A percentile compares a stretch with the other conserved stretches of the same genome.
Conservation (phyloP, 2,888 invertebrate species). For the Scotopteryx bipunctaria region DNA sequence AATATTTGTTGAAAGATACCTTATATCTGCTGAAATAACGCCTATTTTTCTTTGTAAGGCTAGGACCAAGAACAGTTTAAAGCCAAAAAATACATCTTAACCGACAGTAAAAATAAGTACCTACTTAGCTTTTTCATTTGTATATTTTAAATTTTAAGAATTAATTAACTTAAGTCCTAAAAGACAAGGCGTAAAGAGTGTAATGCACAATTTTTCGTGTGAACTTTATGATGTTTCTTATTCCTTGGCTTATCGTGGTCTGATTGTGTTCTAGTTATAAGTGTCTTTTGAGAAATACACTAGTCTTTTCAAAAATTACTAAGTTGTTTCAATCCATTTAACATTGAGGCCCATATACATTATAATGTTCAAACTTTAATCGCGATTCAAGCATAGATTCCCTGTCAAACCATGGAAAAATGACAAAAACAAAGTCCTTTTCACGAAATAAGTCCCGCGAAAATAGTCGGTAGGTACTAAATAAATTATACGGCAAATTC, state of each 20-base stretch:
- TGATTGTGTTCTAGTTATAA: constrained; percentile 40
- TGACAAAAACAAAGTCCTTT: too few relatives aligned
- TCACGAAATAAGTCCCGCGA: too few relatives aligned
- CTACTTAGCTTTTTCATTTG: not conserved
- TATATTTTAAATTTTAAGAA: not conserved
- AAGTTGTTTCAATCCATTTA: constrained; percentile 32
- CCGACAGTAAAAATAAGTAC: not conserved
- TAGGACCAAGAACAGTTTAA: too few relatives aligned
- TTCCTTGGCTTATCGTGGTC: constrained; percentile 41
- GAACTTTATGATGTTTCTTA: constrained; percentile 40
- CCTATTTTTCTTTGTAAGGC: not conserved
- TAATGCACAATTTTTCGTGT: constrained; percentile 45
- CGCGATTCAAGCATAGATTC: too few relatives aligned
- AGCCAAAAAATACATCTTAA: too few relatives aligned
- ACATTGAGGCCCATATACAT: too few relatives aligned
- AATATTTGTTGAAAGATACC: not conserved
- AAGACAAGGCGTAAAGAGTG: constrained; percentile 9
- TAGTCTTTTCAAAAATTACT: constrained; percentile 47
- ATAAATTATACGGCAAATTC: too few relatives aligned
- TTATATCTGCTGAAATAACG: too few relatives aligned
- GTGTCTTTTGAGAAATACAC: constrained; percentile 53
- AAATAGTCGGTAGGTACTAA: too few relatives aligned
- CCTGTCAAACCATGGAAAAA: too few relatives aligned
- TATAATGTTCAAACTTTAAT: too few relatives aligned
- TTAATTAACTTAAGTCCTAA: not conserved